Evolutionary conservation across 2,113 vertebrate species (phyloP).

Genomic region (Hippocampus barbouri): DNA sequence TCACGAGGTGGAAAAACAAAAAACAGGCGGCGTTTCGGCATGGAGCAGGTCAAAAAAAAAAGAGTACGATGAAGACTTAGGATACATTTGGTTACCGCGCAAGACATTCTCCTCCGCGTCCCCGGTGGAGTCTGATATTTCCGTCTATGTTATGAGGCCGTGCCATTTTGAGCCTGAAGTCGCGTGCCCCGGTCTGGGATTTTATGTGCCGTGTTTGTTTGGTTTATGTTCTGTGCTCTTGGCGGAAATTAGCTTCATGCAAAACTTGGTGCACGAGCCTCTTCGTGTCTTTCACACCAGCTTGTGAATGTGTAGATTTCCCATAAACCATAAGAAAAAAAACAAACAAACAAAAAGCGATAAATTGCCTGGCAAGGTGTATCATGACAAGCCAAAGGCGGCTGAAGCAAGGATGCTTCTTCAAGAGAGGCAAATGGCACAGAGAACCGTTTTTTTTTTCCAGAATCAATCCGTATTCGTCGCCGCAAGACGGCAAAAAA

Average conservation of each 20-base stretch:
- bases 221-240: not conserved
- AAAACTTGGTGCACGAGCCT: not conserved
- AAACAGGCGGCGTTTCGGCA: no score
- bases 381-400: not conserved
- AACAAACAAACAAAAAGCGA: no score
- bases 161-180: not conserved
- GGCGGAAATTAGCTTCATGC: not conserved
- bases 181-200: not conserved
- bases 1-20: no score
- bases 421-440: constrained; percentile 29
- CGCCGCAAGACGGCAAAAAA: not conserved
- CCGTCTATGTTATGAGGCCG: not conserved
- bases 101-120: no score
- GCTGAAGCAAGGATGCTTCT: constrained; percentile 39
- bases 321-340: not conserved
- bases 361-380: not conserved
- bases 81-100: no score
- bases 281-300: not conserved
- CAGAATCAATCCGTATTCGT: constrained; percentile 20
- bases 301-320: not conserved
- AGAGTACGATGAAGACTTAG: no score
- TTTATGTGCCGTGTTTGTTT: not conserved
- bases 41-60: no score
- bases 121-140: not conserved
- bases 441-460: not conserved